phyloP scores from a whole-genome alignment of 2,113 vertebrate species.

The Pongo abelii region DNA sequence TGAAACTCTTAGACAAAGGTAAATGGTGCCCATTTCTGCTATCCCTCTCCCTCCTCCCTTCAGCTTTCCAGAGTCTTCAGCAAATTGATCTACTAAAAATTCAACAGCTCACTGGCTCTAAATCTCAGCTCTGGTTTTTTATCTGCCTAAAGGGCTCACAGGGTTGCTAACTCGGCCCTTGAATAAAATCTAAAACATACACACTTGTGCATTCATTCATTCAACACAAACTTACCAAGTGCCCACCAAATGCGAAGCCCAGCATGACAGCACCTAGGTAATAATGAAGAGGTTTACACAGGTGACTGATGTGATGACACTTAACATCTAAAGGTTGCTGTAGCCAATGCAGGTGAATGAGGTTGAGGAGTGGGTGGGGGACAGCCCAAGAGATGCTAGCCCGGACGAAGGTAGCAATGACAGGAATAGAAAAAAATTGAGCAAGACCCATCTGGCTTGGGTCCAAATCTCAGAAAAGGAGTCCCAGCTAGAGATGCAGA shows the following conservation, averaged over 20 bases:
- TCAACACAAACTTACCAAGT: constrained; percentile 36
- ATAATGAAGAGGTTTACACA: not conserved
- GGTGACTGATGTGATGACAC: too few relatives aligned
- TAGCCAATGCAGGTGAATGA: fast-evolving
- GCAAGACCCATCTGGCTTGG: not conserved
- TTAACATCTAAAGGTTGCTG: not conserved
- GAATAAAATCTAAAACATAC: constrained; percentile 65
- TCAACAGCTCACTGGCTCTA: constrained; percentile 62
- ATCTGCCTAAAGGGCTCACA: constrained; percentile 53
- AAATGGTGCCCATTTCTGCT: not conserved
- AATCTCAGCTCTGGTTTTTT: constrained; percentile 45
- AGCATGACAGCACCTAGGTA: not conserved
- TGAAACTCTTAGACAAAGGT: not conserved
- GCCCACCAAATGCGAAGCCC: not conserved
- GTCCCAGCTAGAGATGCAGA: not conserved
- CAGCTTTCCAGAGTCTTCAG: constrained; percentile 35
- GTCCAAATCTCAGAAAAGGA: not conserved
- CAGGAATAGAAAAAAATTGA: not conserved
- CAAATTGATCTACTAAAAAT: constrained; percentile 62
- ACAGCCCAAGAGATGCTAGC: not conserved
- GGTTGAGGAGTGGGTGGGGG: not conserved
- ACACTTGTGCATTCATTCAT: constrained; percentile 23
- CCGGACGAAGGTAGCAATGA: not conserved
- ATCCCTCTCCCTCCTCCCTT: not conserved
- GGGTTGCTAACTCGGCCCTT: constrained; percentile 54